Evolutionary conservation across 2,797 vertebrate genomes (phyloP).

Genomic region (Molossus alvarezi): DNA sequence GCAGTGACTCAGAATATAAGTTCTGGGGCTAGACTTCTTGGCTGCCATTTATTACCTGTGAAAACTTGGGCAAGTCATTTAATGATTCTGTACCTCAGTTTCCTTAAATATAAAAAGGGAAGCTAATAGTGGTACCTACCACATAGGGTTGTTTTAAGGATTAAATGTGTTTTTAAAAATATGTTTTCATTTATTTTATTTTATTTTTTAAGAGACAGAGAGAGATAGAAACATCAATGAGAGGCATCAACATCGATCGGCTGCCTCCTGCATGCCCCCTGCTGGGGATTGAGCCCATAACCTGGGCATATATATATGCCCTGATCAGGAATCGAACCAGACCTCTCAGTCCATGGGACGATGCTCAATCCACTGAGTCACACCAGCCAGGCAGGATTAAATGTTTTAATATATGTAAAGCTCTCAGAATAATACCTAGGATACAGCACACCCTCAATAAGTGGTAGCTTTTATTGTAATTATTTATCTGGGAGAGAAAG

Average conservation of each 20-base stretch:
- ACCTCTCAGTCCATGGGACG: too few relatives aligned
- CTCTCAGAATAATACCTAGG: constrained; percentile 17
- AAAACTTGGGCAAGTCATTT: not conserved
- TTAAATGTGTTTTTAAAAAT: not conserved
- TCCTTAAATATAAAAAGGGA: constrained; percentile 53
- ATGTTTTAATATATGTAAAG: constrained; percentile 47
- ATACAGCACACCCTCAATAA: constrained; percentile 19
- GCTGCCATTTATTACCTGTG: not conserved
- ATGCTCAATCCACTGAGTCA: too few relatives aligned
- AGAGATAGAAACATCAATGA: too few relatives aligned
- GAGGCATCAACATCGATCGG: too few relatives aligned
- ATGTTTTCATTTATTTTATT: too few relatives aligned
- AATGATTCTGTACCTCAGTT: not conserved
- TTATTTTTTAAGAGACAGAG: too few relatives aligned
- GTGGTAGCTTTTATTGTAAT: constrained; percentile 11
- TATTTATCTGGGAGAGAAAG: constrained; percentile 39
- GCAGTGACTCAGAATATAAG: not conserved
- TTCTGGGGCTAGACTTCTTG: not conserved
- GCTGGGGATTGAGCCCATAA: too few relatives aligned
- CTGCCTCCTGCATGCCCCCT: too few relatives aligned
- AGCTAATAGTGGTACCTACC: not conserved
- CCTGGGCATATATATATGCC: too few relatives aligned
- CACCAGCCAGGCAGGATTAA: not conserved
- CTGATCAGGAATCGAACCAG: too few relatives aligned
- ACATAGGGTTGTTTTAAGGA: not conserved